phyloP scores from a whole-genome alignment of 2,113 vertebrate genomes.

The Probosciger aterrimus region DNA sequence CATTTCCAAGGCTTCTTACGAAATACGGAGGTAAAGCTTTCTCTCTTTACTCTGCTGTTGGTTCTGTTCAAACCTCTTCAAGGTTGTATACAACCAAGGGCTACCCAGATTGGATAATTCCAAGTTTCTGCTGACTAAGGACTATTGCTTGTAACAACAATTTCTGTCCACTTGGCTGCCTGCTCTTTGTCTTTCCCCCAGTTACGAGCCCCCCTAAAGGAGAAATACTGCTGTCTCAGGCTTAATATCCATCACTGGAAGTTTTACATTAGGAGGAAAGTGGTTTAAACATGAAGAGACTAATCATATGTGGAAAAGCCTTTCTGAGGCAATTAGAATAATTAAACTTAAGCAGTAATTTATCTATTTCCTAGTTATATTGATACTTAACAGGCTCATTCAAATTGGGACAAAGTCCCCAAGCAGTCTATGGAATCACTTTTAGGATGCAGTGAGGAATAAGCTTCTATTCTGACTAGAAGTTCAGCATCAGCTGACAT shows the following conservation, averaged over 20 bases:
- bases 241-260: neutral
- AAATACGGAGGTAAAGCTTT: neutral
- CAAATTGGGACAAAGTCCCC: neutral
- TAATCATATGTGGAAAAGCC: neutral
- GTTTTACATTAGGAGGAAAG: neutral
- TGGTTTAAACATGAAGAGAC: neutral
- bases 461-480: neutral
- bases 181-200: neutral
- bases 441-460: neutral
- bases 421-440: neutral
- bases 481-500: neutral
- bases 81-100: neutral
- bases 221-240: neutral
- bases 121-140: neutral
- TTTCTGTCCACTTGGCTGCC: neutral
- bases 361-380: neutral
- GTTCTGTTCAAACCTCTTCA: neutral
- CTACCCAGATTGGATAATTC: neutral
- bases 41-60: neutral
- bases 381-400: neutral
- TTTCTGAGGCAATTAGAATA: slow-evolving; percentile 18
- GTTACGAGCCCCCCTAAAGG: neutral
- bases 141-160: neutral
- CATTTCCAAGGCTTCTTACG: neutral
- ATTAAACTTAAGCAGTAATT: slow-evolving; percentile 13